Percentiles rank a stretch among this genome's conserved stretches.
phyloP scores from a whole-genome alignment of 1,140 invertebrate genomes.

The Trypoxylus dichotomus region DNA sequence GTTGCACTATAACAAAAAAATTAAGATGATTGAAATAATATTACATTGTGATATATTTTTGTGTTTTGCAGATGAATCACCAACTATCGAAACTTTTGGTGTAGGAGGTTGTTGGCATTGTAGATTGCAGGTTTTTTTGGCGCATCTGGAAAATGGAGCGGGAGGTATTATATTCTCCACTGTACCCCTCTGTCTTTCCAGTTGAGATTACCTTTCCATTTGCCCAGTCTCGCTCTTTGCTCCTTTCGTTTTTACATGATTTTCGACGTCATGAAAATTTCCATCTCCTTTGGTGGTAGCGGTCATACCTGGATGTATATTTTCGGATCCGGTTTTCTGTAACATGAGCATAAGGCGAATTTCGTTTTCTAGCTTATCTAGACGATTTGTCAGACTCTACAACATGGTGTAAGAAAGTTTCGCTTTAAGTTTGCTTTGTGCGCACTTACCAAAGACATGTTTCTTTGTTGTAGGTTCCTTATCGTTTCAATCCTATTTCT shows the following conservation, averaged over 20 bases:
- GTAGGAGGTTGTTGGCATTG: not conserved
- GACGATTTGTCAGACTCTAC: slow-evolving; percentile 28
- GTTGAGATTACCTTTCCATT: not conserved
- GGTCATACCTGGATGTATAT: not conserved
- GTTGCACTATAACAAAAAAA: not conserved
- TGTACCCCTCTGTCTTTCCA: not conserved
- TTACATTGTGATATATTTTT: not conserved
- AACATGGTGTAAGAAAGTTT: not conserved
- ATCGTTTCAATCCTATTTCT: not conserved
- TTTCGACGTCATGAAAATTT: not conserved
- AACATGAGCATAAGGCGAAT: slow-evolving; percentile 31
- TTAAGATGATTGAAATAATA: not conserved
- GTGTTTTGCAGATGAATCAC: not conserved
- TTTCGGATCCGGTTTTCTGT: slow-evolving; percentile 10
- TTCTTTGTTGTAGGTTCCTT: slow-evolving; percentile 2
- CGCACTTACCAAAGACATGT: slow-evolving; percentile 26
- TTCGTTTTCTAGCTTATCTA: slow-evolving; percentile 34
- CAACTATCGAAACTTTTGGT: not conserved
- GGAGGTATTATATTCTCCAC: not conserved
- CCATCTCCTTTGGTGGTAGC: not conserved
- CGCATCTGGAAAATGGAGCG: not conserved
- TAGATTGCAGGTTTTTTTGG: not conserved
- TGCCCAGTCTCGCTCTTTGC: not conserved
- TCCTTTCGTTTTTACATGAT: not conserved
- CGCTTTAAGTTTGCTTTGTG: not conserved